Percentiles rank a stretch among this genome's conserved stretches.
Evolutionary conservation across 2,888 invertebrate species (phyloP).

Genomic region (Dynastes grantii): DNA sequence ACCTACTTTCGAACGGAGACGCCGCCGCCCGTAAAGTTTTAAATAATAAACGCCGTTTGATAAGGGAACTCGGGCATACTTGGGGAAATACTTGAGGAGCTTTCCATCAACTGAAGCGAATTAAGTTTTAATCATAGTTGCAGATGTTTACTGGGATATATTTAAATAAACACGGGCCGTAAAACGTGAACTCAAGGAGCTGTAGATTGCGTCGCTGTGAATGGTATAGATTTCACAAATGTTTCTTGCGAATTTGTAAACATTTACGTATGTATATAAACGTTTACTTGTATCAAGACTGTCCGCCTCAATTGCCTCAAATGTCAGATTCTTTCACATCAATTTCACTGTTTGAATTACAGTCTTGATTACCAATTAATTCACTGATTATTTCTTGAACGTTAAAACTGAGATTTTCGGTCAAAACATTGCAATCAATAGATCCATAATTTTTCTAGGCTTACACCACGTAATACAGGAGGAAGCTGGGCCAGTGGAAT

Average conservation of each 20-base stretch:
- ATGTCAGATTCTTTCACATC: too few species aligned
- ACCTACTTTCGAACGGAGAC: slow-evolving; percentile 25
- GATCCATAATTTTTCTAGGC: too few species aligned
- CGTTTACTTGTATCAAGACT: too few species aligned
- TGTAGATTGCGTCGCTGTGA: not conserved
- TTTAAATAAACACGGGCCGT: not conserved
- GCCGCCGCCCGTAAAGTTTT: slow-evolving; percentile 20
- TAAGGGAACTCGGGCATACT: slow-evolving; percentile 31
- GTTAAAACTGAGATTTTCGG: too few species aligned
- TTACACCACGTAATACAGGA: too few species aligned
- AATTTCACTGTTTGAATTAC: too few species aligned
- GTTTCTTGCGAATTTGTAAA: not conserved
- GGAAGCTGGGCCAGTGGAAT: too few species aligned
- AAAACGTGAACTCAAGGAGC: not conserved
- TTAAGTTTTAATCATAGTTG: slow-evolving; percentile 36
- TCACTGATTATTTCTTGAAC: too few species aligned
- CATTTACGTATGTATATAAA: not conserved
- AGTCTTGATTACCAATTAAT: too few species aligned
- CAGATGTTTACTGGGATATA: slow-evolving; percentile 28
- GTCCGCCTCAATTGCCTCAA: too few species aligned
- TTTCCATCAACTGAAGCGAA: slow-evolving; percentile 7
- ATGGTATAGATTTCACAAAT: not conserved
- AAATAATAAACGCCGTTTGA: slow-evolving; percentile 33
- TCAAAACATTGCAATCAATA: too few species aligned
- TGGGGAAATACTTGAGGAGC: slow-evolving; percentile 26